Conservation (phyloP, 2,797 vertebrate genomes). For the Poeciliopsis infans region DNA sequence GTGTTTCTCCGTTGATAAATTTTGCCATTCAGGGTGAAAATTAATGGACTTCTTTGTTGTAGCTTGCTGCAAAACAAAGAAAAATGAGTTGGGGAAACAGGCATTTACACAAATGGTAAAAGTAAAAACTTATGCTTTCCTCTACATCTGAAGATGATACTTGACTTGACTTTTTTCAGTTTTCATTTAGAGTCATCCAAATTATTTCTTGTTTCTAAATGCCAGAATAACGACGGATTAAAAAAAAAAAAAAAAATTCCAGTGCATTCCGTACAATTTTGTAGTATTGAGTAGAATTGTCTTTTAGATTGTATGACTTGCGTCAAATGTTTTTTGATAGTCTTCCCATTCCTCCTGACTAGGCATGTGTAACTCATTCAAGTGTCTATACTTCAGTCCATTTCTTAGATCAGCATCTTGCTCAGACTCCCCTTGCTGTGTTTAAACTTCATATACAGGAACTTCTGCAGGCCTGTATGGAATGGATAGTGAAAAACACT, state of each 20-base stretch:
- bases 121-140: background rate
- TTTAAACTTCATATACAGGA: background rate
- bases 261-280: background rate
- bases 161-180: background rate
- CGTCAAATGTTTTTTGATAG: background rate
- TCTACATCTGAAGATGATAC: background rate
- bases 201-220: background rate
- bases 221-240: background rate
- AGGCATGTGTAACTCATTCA: background rate
- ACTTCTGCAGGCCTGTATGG: background rate
- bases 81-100: background rate
- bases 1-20: conserved; percentile 17
- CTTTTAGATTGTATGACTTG: background rate
- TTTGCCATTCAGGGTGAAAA: background rate
- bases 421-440: background rate
- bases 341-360: background rate
- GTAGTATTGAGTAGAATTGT: background rate
- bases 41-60: background rate
- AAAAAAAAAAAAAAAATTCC: background rate
- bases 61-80: background rate
- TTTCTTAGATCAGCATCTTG: background rate
- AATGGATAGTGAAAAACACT: background rate
- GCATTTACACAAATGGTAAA: background rate
- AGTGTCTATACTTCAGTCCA: background rate
- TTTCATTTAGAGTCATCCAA: background rate